Evolutionary conservation across 2,797 vertebrate species (phyloP), one percentile per base, ranked within the genome.

Genomic region (Bradypus variegatus): DNA sequence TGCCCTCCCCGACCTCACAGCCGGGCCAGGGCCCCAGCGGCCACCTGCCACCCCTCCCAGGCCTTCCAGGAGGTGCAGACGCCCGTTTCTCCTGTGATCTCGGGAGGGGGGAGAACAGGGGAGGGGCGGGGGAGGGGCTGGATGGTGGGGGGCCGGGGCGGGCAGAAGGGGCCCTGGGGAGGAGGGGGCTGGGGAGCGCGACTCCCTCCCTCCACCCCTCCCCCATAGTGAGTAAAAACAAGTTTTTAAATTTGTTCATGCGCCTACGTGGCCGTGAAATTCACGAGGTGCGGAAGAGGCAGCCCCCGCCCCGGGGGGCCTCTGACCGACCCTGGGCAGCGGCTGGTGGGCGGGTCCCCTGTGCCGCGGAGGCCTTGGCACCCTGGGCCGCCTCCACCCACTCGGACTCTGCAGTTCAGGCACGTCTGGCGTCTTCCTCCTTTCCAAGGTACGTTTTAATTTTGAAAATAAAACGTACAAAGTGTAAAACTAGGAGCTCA

Each of bases 31-130:
- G 45, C 70, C 53, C 72, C 72, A 33, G 73, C 19, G 4, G 31
- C 60, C 92, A 81, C 80, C 93, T 90, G 82, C 48, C 18, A 27
- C 31, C 23, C 48, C 50, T 91, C 89, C 62, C 85, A 86, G 91
- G 36, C 77, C 67, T 75, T 25, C 69, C 60, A 18, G 79, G 67
- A 64, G 41, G 36, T 29, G 33, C 60, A 45, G 84, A 60, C 8
- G 38, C 80, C 53, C 48, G 36, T 84, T 19, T 36, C 7, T 3
- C 31, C 33, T 7, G 82, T 91, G 72, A 8, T 2, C 31, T 16
- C 0, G 3, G 50, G 8, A 8, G 11, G 16, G 2, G 19, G 58
- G 27, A 27, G n/a, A 11, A 25, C 25, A 23, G 12, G 18, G 19
- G 50, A n/a, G 48, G 9, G 14, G 33, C 2, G 76, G 48, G 48